These are phyloP conservation scores for Indicator maculatus DNA, from an alignment of 2,113 vertebrate genomes.

Conservation along the genomic window DNA sequence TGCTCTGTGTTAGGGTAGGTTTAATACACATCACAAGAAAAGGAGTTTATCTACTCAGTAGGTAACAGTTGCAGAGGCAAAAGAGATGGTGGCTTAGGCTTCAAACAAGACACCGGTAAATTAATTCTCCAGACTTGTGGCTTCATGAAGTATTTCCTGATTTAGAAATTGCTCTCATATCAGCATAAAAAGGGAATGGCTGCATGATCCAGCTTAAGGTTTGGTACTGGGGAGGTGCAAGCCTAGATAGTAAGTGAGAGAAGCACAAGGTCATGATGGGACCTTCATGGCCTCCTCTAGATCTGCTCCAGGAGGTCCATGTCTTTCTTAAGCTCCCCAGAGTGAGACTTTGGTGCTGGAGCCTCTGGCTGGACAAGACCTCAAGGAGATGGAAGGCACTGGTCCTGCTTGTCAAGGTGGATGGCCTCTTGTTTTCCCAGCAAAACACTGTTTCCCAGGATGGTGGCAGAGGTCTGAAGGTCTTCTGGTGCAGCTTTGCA, in stretches of 20 bases:
- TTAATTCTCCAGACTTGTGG: neutral
- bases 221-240: neutral
- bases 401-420: accelerated
- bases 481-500: neutral
- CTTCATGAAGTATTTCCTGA: neutral
- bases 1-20: neutral
- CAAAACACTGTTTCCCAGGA: neutral
- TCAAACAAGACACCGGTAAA: neutral
- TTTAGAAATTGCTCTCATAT: neutral
- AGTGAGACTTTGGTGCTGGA: accelerated
- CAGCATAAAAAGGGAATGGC: neutral
- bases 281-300: neutral
- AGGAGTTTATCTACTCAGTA: neutral
- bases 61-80: neutral
- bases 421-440: neutral
- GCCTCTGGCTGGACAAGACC: neutral
- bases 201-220: neutral
- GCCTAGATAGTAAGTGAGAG: accelerated
- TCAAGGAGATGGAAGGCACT: accelerated
- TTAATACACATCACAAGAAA: neutral
- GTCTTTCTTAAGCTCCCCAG: neutral
- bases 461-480: neutral
- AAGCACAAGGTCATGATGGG: neutral
- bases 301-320: neutral
- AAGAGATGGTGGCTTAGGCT: neutral